Evolutionary conservation across 2,113 vertebrate species (phyloP).

Genomic region (Noctilio leporinus): DNA sequence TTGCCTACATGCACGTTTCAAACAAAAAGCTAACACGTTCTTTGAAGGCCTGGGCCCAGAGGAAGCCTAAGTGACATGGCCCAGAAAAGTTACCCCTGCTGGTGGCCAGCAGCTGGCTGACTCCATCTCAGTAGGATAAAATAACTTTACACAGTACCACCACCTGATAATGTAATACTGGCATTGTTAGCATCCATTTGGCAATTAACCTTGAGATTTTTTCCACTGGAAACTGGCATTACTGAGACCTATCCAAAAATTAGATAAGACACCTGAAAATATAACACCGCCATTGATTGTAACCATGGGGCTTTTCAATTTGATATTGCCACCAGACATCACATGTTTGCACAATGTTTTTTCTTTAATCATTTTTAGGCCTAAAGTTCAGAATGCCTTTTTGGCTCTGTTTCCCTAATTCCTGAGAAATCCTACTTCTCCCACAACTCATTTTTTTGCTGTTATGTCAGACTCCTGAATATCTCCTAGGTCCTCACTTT

Average conservation of each 20-base stretch:
- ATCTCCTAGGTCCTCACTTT: neutral
- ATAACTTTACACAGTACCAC: neutral
- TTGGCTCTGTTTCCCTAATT: neutral
- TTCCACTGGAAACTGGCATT: neutral
- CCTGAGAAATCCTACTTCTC: neutral
- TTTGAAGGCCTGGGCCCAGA: conserved; percentile 24
- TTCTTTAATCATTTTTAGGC: neutral
- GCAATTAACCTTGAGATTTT: neutral
- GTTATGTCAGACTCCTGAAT: neutral
- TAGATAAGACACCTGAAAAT: neutral
- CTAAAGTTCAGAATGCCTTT: conserved; percentile 8
- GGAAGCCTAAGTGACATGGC: neutral
- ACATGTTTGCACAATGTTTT: neutral
- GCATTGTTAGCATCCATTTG: neutral
- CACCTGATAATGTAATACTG: neutral
- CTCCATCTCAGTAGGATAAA: neutral
- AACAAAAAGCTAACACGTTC: conserved; percentile 58
- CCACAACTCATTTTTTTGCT: neutral
- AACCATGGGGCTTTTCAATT: neutral
- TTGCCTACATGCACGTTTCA: too few relatives aligned
- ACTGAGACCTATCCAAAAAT: neutral
- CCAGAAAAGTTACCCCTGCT: neutral
- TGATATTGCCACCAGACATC: neutral
- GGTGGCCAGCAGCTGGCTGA: neutral
- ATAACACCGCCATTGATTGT: neutral